phyloP scores from a whole-genome alignment of 2,888 invertebrate genomes.

The Neria commutata region DNA sequence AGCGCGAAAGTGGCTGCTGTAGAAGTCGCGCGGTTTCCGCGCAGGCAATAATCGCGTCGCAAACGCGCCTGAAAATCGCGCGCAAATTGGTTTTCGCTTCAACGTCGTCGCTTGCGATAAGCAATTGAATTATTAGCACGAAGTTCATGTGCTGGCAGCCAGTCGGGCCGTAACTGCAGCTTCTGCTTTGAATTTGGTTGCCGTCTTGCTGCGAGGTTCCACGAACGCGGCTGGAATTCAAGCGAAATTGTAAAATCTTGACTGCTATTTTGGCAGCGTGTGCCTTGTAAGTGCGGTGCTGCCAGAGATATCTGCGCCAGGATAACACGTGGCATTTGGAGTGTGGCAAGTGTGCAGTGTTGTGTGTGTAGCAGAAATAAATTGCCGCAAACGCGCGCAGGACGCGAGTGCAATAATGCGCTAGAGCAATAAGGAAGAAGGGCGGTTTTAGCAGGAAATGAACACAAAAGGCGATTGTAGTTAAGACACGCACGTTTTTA shows the following conservation, averaged over 20 bases:
- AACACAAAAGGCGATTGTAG: too few species aligned
- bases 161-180: too few species aligned
- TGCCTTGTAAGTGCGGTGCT: neutral
- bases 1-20: neutral
- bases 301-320: neutral
- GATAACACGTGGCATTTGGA: neutral
- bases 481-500: too few species aligned
- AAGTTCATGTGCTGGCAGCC: constrained; percentile 24
- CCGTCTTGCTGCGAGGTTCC: neutral
- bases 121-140: constrained; percentile 56
- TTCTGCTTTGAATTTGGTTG: neutral
- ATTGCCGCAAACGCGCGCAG: neutral
- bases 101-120: constrained; percentile 54
- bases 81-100: constrained; percentile 16
- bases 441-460: too few species aligned
- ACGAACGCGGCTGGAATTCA: neutral
- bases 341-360: too few species aligned
- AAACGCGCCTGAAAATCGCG: neutral
- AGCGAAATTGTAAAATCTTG: too few species aligned
- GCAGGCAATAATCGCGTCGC: neutral
- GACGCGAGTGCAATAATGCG: neutral
- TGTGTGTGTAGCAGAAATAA: neutral
- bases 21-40: neutral
- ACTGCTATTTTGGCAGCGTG: too few species aligned
- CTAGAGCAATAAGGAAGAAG: neutral